These are phyloP conservation scores for Clarias fuscus DNA, from an alignment of 2,797 vertebrate genomes.

Conservation along the genomic window DNA sequence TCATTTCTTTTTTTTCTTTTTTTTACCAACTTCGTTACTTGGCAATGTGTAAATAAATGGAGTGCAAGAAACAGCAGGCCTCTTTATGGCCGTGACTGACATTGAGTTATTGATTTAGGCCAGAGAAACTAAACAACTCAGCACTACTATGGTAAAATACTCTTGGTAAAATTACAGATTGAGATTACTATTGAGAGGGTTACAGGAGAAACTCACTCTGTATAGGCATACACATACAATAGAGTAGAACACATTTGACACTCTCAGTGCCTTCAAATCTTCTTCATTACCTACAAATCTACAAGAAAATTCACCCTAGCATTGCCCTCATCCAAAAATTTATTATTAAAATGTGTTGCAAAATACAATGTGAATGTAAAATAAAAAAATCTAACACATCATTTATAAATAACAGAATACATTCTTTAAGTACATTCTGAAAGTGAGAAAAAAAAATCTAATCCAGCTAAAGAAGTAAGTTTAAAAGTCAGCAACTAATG, in stretches of 20 bases:
- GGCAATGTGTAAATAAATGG: background rate
- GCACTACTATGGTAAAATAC: background rate
- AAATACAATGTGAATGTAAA: background rate
- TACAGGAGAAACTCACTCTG: background rate
- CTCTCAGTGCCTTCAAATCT: background rate
- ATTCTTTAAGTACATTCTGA: background rate
- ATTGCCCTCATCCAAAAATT: background rate
- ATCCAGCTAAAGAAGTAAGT: background rate
- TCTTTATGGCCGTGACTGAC: background rate
- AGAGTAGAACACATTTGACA: background rate
- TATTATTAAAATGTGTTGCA: too few species aligned
- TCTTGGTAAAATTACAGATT: background rate
- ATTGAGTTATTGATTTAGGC: background rate
- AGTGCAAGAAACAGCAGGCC: background rate
- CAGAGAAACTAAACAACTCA: background rate
- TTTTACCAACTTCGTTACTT: background rate
- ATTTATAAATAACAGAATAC: background rate
- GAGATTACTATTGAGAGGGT: background rate
- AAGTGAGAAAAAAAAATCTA: background rate
- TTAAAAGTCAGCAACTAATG: background rate
- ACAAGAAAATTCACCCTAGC: background rate
- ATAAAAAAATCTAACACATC: too few species aligned
- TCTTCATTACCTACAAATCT: background rate
- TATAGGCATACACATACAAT: too few species aligned
- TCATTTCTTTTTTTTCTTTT: too few species aligned